A percentile compares a stretch with the other conserved stretches of the same genome.
These are phyloP conservation scores for Agrochola macilenta DNA, from an alignment of 2,888 invertebrate genomes.

Conservation along the genomic window DNA sequence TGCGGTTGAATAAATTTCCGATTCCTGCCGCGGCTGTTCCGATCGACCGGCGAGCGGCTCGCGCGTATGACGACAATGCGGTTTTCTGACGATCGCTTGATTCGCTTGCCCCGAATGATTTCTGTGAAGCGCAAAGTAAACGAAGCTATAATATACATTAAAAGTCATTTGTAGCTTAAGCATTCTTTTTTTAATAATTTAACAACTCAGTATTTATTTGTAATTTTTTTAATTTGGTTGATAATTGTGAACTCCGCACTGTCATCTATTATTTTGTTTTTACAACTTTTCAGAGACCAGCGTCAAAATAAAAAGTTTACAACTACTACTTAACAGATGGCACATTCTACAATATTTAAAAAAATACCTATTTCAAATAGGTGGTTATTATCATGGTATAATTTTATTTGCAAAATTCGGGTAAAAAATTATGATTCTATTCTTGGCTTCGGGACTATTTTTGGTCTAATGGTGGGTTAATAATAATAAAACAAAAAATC, in stretches of 20 bases:
- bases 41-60: conserved; percentile 80
- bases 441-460: not conserved
- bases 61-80: conserved; percentile 83
- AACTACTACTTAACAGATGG: conserved; percentile 37
- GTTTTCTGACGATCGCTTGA: conserved; percentile 78
- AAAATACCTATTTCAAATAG: not conserved
- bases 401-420: not conserved
- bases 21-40: conserved; percentile 76
- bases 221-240: no score
- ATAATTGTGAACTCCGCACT: not conserved
- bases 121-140: conserved; percentile 65
- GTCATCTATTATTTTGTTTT: conserved; percentile 46
- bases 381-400: not conserved
- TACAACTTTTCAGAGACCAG: conserved; percentile 9
- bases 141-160: not conserved
- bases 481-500: no score
- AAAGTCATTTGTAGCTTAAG: not conserved
- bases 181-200: not conserved
- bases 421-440: not conserved
- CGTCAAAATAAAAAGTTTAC: conserved; percentile 6
- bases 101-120: conserved; percentile 79
- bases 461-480: not conserved
- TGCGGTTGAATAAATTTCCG: conserved; percentile 83
- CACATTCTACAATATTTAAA: conserved; percentile 2
- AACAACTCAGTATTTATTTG: no score